phyloP scores from a whole-genome alignment of 2,888 invertebrate species.

The Liopterus haemorrhoidalis region DNA sequence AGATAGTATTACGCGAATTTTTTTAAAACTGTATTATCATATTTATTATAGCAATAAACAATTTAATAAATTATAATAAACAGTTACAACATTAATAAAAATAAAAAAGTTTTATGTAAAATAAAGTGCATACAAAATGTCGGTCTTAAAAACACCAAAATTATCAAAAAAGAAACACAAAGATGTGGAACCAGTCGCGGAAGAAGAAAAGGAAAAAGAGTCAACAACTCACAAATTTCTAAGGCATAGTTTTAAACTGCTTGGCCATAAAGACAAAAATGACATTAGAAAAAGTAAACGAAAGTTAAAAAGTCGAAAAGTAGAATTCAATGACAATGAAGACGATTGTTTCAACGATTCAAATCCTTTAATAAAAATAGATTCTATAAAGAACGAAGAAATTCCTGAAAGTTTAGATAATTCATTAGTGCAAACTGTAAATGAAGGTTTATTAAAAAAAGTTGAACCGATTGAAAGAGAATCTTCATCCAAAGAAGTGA shows the following conservation, averaged over 20 bases:
- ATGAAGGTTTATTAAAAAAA: not conserved
- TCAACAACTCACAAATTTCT: constrained; percentile 12
- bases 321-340: not conserved
- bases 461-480: not conserved
- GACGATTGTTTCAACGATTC: too few species aligned
- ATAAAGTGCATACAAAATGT: constrained; percentile 5
- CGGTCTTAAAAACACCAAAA: constrained; percentile 14
- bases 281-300: constrained; percentile 18
- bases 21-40: too few species aligned
- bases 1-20: too few species aligned
- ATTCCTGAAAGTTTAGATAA: too few species aligned
- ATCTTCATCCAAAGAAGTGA: too few species aligned
- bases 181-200: constrained; percentile 5
- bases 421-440: too few species aligned
- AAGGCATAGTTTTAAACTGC: not conserved
- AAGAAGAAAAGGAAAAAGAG: constrained; percentile 7
- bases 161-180: constrained; percentile 15
- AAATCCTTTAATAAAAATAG: too few species aligned
- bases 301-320: constrained; percentile 12
- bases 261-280: constrained; percentile 14
- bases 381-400: too few species aligned
- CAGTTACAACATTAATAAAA: too few species aligned
- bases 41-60: too few species aligned
- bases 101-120: too few species aligned
- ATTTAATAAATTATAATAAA: too few species aligned